Conservation (phyloP, 35 echinoderm and acorn worm species). For the Stichopus chloronotus region DNA sequence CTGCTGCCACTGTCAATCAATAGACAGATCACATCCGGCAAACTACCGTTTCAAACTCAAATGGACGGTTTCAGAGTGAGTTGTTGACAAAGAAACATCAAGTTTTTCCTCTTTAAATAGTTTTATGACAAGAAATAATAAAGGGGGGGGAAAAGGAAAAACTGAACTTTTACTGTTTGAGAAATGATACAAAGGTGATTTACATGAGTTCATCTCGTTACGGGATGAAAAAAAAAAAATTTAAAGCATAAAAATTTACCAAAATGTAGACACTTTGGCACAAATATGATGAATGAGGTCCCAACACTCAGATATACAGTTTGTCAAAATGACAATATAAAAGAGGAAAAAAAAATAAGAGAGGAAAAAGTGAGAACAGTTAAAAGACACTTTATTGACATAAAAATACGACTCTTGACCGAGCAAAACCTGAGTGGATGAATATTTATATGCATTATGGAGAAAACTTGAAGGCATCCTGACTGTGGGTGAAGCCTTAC, state of each 20-base stretch:
- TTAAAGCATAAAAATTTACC: not conserved
- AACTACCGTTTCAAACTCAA: not conserved
- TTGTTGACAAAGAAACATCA: not conserved
- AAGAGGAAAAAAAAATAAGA: not conserved
- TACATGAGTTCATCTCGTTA: not conserved
- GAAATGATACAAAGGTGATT: constrained; percentile 13
- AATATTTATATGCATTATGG: constrained; percentile 12
- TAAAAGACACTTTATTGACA: not conserved
- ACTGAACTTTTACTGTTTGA: not conserved
- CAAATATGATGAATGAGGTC: constrained; percentile 18
- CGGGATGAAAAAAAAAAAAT: not conserved
- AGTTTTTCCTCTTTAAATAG: not conserved
- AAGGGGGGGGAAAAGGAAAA: not conserved
- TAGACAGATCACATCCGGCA: not conserved
- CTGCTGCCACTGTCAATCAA: too few relatives aligned
- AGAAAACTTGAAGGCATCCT: constrained; percentile 1
- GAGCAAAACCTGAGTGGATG: constrained; percentile 31
- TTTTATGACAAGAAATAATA: not conserved
- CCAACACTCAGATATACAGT: constrained; percentile 25
- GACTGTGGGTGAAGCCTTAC: not conserved
- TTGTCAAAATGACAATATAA: constrained; percentile 14
- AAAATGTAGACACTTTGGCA: constrained; percentile 35
- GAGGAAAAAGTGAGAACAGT: not conserved
- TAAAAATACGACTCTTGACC: constrained; percentile 13
- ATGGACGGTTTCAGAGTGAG: not conserved